These are phyloP conservation scores for Drosophila ironensis DNA, from an alignment of 1,140 invertebrate genomes.

Conservation along the genomic window DNA sequence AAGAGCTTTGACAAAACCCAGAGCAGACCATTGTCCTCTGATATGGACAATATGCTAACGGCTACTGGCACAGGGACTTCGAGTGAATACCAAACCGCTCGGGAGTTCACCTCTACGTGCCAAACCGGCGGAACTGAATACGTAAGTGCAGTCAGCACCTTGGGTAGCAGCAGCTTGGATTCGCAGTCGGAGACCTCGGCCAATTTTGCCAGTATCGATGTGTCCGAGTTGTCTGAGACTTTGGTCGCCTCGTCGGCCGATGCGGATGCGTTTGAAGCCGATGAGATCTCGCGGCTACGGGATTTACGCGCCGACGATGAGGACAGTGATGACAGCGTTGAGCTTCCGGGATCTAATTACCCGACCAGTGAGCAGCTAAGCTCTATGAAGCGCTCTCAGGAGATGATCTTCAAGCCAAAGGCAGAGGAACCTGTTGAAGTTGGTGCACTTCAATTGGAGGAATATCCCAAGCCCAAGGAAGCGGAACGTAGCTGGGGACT, in stretches of 20 bases:
- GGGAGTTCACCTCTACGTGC: slow-evolving; percentile 86
- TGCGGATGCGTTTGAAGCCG: slow-evolving; percentile 61
- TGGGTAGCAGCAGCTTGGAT: slow-evolving; percentile 85
- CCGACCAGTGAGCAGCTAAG: slow-evolving; percentile 83
- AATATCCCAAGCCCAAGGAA: slow-evolving; percentile 71
- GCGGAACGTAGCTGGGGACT: slow-evolving; percentile 70
- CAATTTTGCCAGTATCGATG: slow-evolving; percentile 92
- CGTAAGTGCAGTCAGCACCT: slow-evolving; percentile 88
- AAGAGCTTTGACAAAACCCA: slow-evolving; percentile 93
- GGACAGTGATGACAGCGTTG: slow-evolving; percentile 72
- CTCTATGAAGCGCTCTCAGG: slow-evolving; percentile 93
- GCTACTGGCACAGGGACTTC: slow-evolving; percentile 82
- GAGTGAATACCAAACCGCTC: slow-evolving; percentile 95
- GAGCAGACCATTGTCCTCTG: slow-evolving; percentile 92
- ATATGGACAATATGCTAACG: slow-evolving; percentile 88
- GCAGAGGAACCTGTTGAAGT: slow-evolving; percentile 54
- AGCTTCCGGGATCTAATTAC: slow-evolving; percentile 44
- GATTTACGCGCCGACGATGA: slow-evolving; percentile 69
- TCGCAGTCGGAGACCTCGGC: slow-evolving; percentile 94
- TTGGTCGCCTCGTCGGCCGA: slow-evolving; percentile 91
- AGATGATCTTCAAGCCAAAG: slow-evolving; percentile 92
- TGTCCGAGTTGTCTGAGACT: slow-evolving; percentile 94
- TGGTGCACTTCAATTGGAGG: slow-evolving; percentile 58
- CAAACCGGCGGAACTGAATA: slow-evolving; percentile 89
- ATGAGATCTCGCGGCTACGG: slow-evolving; percentile 61